These are phyloP conservation scores for Siniperca obscura DNA, from an alignment of 2,797 vertebrate species.

Conservation along the genomic window DNA sequence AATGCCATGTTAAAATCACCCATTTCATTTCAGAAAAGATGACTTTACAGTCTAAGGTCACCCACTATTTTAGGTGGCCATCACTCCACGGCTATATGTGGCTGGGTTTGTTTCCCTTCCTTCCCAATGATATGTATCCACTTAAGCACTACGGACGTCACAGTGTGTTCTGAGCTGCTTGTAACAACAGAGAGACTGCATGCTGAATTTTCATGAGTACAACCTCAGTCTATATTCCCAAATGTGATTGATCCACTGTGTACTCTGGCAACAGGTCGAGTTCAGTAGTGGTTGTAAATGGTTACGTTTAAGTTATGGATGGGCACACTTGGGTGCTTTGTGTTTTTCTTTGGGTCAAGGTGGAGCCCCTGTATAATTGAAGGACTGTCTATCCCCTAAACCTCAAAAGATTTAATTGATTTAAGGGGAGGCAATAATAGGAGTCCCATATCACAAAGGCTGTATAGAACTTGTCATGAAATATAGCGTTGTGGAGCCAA, in stretches of 20 bases:
- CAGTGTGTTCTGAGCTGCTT: slow-evolving; percentile 67
- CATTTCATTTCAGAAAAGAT: slow-evolving; percentile 56
- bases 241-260: slow-evolving; percentile 80
- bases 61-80: slow-evolving; percentile 58
- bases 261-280: slow-evolving; percentile 78
- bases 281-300: slow-evolving; percentile 76
- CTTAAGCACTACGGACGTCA: slow-evolving; percentile 70
- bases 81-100: slow-evolving; percentile 60
- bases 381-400: slow-evolving; percentile 67
- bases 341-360: slow-evolving; percentile 73
- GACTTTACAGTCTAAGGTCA: slow-evolving; percentile 72
- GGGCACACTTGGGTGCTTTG: slow-evolving; percentile 77
- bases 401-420: slow-evolving; percentile 72
- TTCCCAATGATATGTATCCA: slow-evolving; percentile 65
- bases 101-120: slow-evolving; percentile 65
- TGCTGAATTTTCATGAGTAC: slow-evolving; percentile 86
- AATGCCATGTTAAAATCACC: slow-evolving; percentile 51
- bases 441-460: slow-evolving; percentile 46
- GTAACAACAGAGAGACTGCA: slow-evolving; percentile 77
- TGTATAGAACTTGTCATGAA: slow-evolving; percentile 45
- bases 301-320: slow-evolving; percentile 82
- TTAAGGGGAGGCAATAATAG: slow-evolving; percentile 48
- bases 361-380: slow-evolving; percentile 69
- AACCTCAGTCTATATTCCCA: slow-evolving; percentile 63
- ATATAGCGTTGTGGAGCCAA: slow-evolving; percentile 32